Evolutionary conservation across 1,140 invertebrate genomes (phyloP), one percentile per base, ranked within the genome.

Genomic region (Cherax destructor): DNA sequence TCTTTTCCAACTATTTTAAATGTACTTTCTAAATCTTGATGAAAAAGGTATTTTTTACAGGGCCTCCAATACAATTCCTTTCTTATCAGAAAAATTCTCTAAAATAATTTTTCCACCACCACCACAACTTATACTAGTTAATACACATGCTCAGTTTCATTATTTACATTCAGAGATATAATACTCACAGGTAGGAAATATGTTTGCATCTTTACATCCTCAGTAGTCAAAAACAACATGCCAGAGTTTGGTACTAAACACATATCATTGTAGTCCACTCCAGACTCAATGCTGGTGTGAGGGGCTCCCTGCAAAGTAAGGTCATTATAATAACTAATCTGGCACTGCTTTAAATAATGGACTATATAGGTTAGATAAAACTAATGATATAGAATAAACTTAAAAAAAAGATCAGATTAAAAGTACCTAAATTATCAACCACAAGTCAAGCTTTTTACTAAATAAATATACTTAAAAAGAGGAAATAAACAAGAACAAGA

Each of bases 151-250:
- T 56, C 52, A 56, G 13, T 9, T 18, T n/a, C 9, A 3, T 59
- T 59, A 0, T 59, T 59, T n/a, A 69, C 6, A 69, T 9, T 21
- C 5, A 10, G 18, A 21, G 21, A 69, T 18, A 11, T 3, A 74
- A 79, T 86, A 95, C 95, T 95, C 94, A 96, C 95, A 13, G 99
- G 99, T 91, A 99, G 97, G 94, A 99, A 99, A 95, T 99, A 99
- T 0, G 98, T 97, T 93, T 98, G 96, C 95, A 99, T 98, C 96
- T 99, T 99, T 16, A 96, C 96, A 93, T 97, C 97, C 95, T 99
- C 99, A 94, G 98, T 98, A 3, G 99, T 98, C 93, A 99, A 96
- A 94, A 99, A 98, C 85, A 99, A 95, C 94, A 99, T 95, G 61
- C 98, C 99, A 80, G 97, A 97, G 91, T 98, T 96, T 24, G 98